A percentile compares a stretch with the other conserved stretches of the same genome.
These are phyloP conservation scores for Paraplagusia blochii DNA, from an alignment of 2,113 vertebrate species.

Conservation along the genomic window DNA sequence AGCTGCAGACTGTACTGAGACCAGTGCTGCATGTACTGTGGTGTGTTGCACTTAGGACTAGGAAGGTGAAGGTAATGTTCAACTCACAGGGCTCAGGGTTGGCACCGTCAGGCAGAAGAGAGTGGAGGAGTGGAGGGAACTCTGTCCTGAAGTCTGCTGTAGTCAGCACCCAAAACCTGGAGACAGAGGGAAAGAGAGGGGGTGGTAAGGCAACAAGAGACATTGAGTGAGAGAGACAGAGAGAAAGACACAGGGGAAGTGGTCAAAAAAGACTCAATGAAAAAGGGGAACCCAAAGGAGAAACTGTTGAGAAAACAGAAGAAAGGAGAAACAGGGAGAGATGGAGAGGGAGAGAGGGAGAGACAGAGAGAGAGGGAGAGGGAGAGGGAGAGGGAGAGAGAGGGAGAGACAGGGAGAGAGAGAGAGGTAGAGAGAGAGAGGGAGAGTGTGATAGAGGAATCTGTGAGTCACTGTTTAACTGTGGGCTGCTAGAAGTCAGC, in stretches of 20 bases:
- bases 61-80: neutral
- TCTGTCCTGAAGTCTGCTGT: slow-evolving; percentile 53
- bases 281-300: slow-evolving; percentile 5
- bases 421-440: slow-evolving; percentile 35
- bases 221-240: slow-evolving; percentile 21
- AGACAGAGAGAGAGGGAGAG: slow-evolving; percentile 32
- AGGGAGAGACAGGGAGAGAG: slow-evolving; percentile 30
- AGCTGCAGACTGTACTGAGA: too few species aligned
- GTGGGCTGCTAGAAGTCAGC: slow-evolving; percentile 72
- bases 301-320: slow-evolving; percentile 31
- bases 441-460: slow-evolving; percentile 65
- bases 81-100: slow-evolving; percentile 45
- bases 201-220: slow-evolving; percentile 7
- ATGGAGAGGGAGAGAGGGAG: too few species aligned
- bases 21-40: too few species aligned
- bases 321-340: too few species aligned
- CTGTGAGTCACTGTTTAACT: slow-evolving; percentile 81
- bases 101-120: slow-evolving; percentile 2
- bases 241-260: slow-evolving; percentile 14
- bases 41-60: neutral
- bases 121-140: slow-evolving; percentile 35
- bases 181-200: slow-evolving; percentile 24
- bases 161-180: slow-evolving; percentile 54
- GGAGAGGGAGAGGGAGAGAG: slow-evolving; percentile 57
- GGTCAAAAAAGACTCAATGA: slow-evolving; percentile 20